Conservation (phyloP, 2,888 invertebrate genomes). For the Octonoba sinensis region DNA sequence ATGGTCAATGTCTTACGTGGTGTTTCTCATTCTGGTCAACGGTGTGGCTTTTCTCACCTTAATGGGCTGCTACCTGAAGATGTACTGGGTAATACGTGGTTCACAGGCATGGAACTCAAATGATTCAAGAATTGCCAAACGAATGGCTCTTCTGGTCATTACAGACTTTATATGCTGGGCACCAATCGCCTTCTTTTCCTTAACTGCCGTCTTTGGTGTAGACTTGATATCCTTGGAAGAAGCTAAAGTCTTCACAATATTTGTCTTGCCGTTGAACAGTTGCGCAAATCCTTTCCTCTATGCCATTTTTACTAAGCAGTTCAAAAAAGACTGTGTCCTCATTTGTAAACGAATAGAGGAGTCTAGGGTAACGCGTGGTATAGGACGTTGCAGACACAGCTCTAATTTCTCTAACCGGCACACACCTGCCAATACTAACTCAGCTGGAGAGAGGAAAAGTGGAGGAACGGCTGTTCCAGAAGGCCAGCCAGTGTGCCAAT, state of each 20-base stretch:
- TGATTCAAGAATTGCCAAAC: conserved; percentile 94
- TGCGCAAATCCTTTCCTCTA: conserved; percentile 98
- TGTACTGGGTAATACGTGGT: conserved; percentile 98
- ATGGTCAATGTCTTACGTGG: conserved; percentile 87
- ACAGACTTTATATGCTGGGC: conserved; percentile 99
- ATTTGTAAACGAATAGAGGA: conserved; percentile 97
- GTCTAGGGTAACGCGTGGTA: conserved; percentile 88
- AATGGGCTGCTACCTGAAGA: conserved; percentile 95
- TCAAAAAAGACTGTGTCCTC: conserved; percentile 96
- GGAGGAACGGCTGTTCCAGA: conserved; percentile 56
- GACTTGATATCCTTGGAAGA: conserved; percentile 92
- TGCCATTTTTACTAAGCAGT: conserved; percentile 96
- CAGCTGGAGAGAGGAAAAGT: conserved; percentile 81
- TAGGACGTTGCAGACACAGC: conserved; percentile 86
- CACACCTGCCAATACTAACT: conserved; percentile 88
- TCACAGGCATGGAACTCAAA: conserved; percentile 91
- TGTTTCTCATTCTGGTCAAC: conserved; percentile 90
- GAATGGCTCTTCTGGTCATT: conserved; percentile 96
- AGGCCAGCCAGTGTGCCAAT: conserved; percentile 65
- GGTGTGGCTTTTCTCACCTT: conserved; percentile 93
- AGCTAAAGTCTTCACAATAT: conserved; percentile 94
- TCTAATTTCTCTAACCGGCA: conserved; percentile 89
- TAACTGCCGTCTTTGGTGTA: conserved; percentile 92
- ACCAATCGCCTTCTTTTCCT: conserved; percentile 94
- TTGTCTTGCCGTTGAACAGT: conserved; percentile 94